Percentiles rank a stretch among this genome's conserved stretches.
Conservation (phyloP, 2,888 invertebrate species). For the Allacma fusca region DNA sequence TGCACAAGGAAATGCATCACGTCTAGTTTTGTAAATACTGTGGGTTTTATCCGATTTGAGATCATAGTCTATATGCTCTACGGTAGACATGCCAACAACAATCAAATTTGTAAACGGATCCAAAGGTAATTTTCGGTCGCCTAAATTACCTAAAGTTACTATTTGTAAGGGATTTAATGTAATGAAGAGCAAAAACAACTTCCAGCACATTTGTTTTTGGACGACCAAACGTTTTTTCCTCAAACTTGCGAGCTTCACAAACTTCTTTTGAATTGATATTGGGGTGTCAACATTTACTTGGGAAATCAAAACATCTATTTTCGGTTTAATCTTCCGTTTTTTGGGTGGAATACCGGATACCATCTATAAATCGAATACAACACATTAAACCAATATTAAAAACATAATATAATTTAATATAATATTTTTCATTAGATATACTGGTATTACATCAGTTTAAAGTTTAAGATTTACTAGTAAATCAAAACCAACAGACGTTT, state of each 20-base stretch:
- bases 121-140: neutral
- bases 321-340: neutral
- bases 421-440: no score
- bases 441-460: no score
- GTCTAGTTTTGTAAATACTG: neutral
- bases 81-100: neutral
- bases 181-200: neutral
- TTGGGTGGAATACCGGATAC: no score
- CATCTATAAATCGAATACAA: no score
- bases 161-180: neutral
- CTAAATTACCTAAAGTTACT: neutral
- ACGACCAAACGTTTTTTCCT: neutral
- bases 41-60: neutral
- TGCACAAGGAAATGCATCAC: neutral
- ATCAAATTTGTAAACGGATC: neutral
- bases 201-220: neutral
- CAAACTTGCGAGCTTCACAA: neutral
- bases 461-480: no score
- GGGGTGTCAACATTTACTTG: neutral
- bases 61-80: neutral
- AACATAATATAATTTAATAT: no score
- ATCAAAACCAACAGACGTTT: no score
- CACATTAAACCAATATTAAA: no score
- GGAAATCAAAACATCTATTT: neutral
- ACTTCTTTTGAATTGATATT: neutral